Evolutionary conservation across 2,888 invertebrate genomes (phyloP), one percentile per base, ranked within the genome.

Genomic region (Minunthozetes semirufus): DNA sequence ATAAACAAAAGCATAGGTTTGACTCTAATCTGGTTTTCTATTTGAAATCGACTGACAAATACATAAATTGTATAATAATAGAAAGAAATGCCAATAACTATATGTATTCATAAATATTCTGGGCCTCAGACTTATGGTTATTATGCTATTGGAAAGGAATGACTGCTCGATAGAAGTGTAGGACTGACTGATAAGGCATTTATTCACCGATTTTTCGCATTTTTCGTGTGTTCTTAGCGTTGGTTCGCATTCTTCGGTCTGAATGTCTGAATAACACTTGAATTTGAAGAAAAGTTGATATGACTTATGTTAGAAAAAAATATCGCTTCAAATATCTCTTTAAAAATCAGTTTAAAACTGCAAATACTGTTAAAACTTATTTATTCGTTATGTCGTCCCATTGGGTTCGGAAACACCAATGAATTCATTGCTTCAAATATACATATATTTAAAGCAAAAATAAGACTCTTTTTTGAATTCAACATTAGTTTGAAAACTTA

Each of bases 1-100:
- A 48, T n/a, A 33, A 33, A 33, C 33, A 33, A 33, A 33, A 33
- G 33, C 8, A 33, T n/a, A 33, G 33, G 33, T 48, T n/a, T 48
- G 15, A 53, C n/a, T 53, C 53, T 53, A 53, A 53, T 53, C 53
- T 17, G 53, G 53, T 53, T 53, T 53, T 53, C 53, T n/a, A 17
- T n/a, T 53, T 53, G 17, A 6, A 53, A 19, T 8, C 53, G 19
- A 53, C 33, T 33, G 33, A 33, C 33, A 33, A 33, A 33, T 33
- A 53, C 53, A 53, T 17, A n/a, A 19, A 53, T 53, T 53, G 53
- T 19, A 53, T 8, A n/a, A 33, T 33, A 33, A 33, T 33, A 33
- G 53, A 53, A 48, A 48, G 19, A 19, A 53, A 17, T 53, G 17
- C 4, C 4, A 33, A 33, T 33, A 33, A 3, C 3, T 33, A n/a